phyloP scores from a whole-genome alignment of 2,113 vertebrate species.

The Edolisoma coerulescens region DNA sequence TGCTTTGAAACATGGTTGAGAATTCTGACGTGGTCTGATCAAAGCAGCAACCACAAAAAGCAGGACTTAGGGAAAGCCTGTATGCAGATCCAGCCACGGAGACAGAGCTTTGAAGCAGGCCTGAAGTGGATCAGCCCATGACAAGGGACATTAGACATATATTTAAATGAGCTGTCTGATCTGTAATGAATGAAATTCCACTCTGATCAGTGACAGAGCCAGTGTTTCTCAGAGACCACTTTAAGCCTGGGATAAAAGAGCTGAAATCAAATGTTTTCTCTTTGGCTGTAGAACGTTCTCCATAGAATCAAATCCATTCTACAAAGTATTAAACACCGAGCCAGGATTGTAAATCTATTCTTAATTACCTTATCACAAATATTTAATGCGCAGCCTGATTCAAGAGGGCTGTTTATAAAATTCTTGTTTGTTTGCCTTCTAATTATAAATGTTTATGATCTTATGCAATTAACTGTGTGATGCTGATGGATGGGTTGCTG shows the following conservation, averaged over 20 bases:
- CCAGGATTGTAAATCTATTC: constrained; percentile 61
- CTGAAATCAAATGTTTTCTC: constrained; percentile 14
- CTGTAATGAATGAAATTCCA: constrained; percentile 36
- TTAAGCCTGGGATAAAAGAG: constrained; percentile 39
- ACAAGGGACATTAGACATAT: constrained; percentile 15
- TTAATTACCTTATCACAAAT: constrained; percentile 70
- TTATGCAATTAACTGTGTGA: constrained; percentile 71
- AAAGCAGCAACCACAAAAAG: background rate
- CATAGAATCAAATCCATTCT: constrained; percentile 46
- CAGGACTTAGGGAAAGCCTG: background rate
- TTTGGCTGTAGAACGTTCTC: constrained; percentile 31
- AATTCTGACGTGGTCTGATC: constrained; percentile 10
- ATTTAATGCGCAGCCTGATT: constrained; percentile 65
- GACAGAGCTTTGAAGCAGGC: constrained; percentile 35
- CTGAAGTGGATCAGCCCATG: constrained; percentile 16
- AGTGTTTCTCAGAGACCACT: constrained; percentile 20
- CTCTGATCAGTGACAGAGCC: constrained; percentile 23
- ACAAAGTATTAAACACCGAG: constrained; percentile 28
- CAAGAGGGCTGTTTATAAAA: constrained; percentile 69
- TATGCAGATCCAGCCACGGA: background rate
- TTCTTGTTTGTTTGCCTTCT: constrained; percentile 65
- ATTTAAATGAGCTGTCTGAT: constrained; percentile 45
- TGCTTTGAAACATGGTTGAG: background rate
- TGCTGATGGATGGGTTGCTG: constrained; percentile 63
- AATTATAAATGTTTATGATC: constrained; percentile 69